Evolutionary conservation across 37 sponge, comb jelly and placozoan species (phyloP), one percentile per base, ranked within the genome.

Genomic region (Theonella swinhoei): DNA sequence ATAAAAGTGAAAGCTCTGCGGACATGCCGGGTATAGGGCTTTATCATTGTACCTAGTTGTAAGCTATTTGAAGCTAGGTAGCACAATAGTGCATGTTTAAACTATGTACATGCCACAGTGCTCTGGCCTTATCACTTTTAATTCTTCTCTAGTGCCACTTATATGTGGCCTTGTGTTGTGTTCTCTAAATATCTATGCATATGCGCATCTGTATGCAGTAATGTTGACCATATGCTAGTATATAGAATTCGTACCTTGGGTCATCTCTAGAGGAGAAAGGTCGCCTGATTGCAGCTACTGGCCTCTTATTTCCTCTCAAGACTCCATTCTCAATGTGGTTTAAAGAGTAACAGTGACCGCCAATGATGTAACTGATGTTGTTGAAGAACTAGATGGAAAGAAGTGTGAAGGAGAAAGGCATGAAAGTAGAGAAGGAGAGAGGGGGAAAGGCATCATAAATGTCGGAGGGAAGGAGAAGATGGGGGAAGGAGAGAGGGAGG

Each of bases 271-370:
- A 47, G 54, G 54, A 72, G 81, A 98, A 98, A 25, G 99, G 99
- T 3, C 80, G 34, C 54, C 79, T 73, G 24, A 96, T 72, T 7
- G 90, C 80, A 62, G 79, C 95, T 25, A 96, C 82, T 63, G 95
- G 93, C 39, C 83, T 89, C 62, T 94, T 62, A 82, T 98, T 98
- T 28, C 90, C 89, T 39, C 99, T 54, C 77, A 98, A 76, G 2
- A 98, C 87, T 9, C 99, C 99, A 85, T 83, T 98, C 73, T 98
- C 99, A 76, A 98, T 94, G 81, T 98, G 97, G 42, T 98, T 96
- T 34, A 98, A 87, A 31, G 89, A 81, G 88, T 89, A 98, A 7
- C 83, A 80, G 26, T 79, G 77, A 0, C 98, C 98, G 33, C 95
- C 95, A 81, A 97, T 93, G 58, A 93, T 82, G 76, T 97, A 97